Conservation (phyloP, 1,140 invertebrate species). For the Archegozetes longisetosus region DNA sequence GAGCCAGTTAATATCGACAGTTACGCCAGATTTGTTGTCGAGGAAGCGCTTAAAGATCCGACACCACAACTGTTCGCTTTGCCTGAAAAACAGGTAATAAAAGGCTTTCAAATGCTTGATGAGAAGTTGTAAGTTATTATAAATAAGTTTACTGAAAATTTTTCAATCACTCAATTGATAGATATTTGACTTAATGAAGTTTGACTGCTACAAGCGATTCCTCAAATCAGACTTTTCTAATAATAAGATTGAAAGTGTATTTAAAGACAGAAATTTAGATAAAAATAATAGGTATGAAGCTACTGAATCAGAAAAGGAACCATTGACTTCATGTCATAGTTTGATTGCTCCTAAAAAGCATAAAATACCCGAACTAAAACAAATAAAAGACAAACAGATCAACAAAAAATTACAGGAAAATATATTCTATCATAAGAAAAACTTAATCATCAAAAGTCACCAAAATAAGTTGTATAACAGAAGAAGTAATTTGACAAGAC, state of each 20-base stretch:
- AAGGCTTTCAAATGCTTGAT: neutral
- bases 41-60: neutral
- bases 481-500: no score
- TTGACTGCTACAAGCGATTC: neutral
- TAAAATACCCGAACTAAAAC: no score
- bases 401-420: no score
- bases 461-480: no score
- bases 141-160: neutral
- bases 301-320: no score
- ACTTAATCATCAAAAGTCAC: no score
- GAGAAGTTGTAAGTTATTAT: neutral
- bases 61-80: neutral
- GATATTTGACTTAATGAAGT: neutral
- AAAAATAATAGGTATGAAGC: no score
- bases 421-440: no score
- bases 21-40: neutral
- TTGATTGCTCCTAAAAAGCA: no score
- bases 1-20: conserved; percentile 5
- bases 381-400: no score
- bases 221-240: neutral
- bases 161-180: neutral
- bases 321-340: no score
- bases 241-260: neutral
- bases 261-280: no score
- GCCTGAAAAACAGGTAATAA: neutral